phyloP scores from a whole-genome alignment of 1,140 invertebrate species.

The Paraescarpia echinospica region DNA sequence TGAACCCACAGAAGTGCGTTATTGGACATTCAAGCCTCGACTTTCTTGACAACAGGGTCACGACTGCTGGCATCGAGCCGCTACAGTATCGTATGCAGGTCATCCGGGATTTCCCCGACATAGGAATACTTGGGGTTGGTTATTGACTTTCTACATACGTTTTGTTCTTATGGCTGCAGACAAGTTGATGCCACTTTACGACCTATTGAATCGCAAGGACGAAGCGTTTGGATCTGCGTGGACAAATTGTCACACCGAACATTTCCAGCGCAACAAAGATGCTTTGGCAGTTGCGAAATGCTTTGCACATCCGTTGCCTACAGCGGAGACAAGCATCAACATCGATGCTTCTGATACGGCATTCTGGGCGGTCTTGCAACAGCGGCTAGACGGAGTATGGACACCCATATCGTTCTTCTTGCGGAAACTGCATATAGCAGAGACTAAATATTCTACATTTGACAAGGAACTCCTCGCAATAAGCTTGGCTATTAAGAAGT shows the following conservation, averaged over 20 bases:
- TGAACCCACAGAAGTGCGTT: neutral
- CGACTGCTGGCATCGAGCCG: neutral
- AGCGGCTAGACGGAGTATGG: neutral
- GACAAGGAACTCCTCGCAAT: neutral
- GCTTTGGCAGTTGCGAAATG: neutral
- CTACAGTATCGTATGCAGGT: neutral
- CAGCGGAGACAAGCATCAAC: neutral
- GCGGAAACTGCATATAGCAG: neutral
- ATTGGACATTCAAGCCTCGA: neutral
- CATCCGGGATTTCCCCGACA: neutral
- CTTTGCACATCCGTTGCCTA: neutral
- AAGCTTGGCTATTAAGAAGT: neutral
- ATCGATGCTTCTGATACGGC: neutral
- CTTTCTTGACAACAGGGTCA: neutral
- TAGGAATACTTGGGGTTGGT: neutral
- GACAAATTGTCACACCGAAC: neutral
- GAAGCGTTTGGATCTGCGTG: neutral
- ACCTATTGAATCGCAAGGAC: neutral
- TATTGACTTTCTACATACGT: constrained; percentile 26
- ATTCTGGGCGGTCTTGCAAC: neutral
- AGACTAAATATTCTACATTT: neutral
- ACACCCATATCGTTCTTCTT: neutral
- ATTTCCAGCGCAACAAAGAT: neutral
- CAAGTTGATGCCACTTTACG: constrained; percentile 22
- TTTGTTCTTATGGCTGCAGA: constrained; percentile 22